Evolutionary conservation across 2,797 vertebrate genomes (phyloP).

Genomic region (Sarcophilus harrisii): DNA sequence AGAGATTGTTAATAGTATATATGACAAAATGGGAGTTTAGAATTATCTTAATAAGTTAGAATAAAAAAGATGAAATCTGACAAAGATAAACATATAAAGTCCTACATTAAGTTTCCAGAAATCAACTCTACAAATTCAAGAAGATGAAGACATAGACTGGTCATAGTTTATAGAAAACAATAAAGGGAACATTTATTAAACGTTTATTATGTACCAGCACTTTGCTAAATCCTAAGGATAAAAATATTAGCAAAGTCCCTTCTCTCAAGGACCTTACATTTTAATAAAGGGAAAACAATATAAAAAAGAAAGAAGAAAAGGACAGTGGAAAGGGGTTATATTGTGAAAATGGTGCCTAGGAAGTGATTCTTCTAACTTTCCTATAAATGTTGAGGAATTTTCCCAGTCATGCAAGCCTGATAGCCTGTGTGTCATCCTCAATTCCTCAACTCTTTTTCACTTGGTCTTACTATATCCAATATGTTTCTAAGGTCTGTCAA

Average conservation of each 20-base stretch:
- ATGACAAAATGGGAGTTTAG: background rate
- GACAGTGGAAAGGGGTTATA: background rate
- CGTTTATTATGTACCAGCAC: background rate
- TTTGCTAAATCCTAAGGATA: background rate
- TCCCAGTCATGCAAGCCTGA: background rate
- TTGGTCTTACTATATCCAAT: background rate
- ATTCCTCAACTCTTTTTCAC: background rate
- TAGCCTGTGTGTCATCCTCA: background rate
- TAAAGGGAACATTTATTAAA: background rate
- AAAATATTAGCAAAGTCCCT: background rate
- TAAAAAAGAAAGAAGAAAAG: background rate
- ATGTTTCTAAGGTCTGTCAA: background rate
- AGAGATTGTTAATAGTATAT: constrained; percentile 3
- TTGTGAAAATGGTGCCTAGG: background rate
- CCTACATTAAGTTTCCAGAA: constrained; percentile 56
- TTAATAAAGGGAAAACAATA: background rate
- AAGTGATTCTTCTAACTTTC: background rate
- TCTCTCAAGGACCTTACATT: background rate
- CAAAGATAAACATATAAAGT: constrained; percentile 26
- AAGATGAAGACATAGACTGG: constrained; percentile 5
- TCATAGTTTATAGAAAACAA: constrained; percentile 3
- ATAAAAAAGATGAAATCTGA: constrained; percentile 47
- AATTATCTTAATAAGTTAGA: constrained; percentile 40
- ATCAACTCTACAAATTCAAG: constrained; percentile 35
- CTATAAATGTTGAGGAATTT: background rate